Evolutionary conservation across 2,888 invertebrate genomes (phyloP).

Genomic region (Agrochola lychnidis): DNA sequence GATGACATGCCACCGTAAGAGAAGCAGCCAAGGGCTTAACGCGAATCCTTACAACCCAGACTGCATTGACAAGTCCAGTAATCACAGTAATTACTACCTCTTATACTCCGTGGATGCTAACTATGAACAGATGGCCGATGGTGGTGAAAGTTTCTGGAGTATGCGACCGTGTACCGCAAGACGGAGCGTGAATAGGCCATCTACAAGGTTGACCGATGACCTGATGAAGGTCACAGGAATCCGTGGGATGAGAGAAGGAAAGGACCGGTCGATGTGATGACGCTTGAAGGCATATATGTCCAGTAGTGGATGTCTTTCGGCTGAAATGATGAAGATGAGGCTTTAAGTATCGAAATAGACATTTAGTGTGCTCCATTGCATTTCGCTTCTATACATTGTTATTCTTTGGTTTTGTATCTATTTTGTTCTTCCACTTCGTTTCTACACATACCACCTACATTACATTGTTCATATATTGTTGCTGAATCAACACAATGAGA

Average conservation of each 20-base stretch:
- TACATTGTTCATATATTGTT: constrained; percentile 44
- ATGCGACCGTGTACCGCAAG: background rate
- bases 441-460: constrained; percentile 46
- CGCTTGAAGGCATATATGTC: too few species aligned
- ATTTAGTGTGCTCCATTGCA: background rate
- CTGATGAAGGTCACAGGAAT: too few species aligned
- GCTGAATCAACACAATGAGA: constrained; percentile 53
- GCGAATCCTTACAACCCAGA: background rate
- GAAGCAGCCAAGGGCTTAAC: background rate
- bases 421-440: constrained; percentile 20
- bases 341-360: background rate
- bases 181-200: background rate
- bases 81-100: background rate
- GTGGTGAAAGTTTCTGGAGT: too few species aligned
- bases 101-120: background rate
- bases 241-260: too few species aligned
- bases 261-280: too few species aligned
- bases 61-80: background rate
- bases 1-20: too few species aligned
- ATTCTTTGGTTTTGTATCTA: constrained; percentile 21
- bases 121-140: background rate
- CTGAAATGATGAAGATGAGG: too few species aligned
- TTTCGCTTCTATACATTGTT: background rate
- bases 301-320: background rate
- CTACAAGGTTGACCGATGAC: background rate